A percentile compares a stretch with the other conserved stretches of the same genome.
Evolutionary conservation across 2,113 vertebrate genomes (phyloP).

Genomic region (Clarias macrocephalus): DNA sequence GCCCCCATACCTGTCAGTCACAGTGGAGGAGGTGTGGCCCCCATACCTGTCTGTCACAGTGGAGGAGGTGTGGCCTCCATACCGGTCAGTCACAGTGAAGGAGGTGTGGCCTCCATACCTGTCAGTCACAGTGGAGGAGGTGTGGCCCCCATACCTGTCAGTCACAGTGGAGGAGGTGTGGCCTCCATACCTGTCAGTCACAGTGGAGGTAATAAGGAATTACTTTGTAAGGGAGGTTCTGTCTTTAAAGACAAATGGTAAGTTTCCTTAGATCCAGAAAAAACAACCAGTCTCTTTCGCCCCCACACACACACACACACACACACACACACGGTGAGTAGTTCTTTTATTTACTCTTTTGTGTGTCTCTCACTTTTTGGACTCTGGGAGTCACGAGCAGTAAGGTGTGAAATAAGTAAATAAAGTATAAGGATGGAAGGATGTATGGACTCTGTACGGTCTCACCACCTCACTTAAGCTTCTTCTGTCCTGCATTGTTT

Average conservation of each 20-base stretch:
- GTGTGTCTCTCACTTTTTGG: slow-evolving; percentile 15
- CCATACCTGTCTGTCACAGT: too few relatives aligned
- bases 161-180: neutral
- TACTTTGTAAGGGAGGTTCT: too few relatives aligned
- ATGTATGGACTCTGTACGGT: slow-evolving; percentile 23
- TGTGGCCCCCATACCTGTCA: too few relatives aligned
- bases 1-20: too few relatives aligned
- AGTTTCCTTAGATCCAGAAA: neutral
- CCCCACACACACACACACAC: neutral
- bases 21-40: too few relatives aligned
- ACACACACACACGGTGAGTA: neutral
- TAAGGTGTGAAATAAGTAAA: slow-evolving; percentile 51
- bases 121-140: too few relatives aligned
- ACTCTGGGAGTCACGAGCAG: slow-evolving; percentile 36
- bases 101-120: too few relatives aligned
- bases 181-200: too few relatives aligned
- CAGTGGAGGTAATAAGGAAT: too few relatives aligned
- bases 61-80: too few relatives aligned
- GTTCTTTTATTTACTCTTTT: neutral
- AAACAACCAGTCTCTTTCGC: neutral
- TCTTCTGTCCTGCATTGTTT: slow-evolving; percentile 50
- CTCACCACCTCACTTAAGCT: slow-evolving; percentile 44
- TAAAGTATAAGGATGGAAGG: slow-evolving; percentile 37
- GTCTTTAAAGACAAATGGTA: neutral
- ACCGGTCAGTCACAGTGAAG: too few relatives aligned